Base-by-base conservation (phyloP, 1,140 invertebrate genomes). In the Lerema accius region DNA sequence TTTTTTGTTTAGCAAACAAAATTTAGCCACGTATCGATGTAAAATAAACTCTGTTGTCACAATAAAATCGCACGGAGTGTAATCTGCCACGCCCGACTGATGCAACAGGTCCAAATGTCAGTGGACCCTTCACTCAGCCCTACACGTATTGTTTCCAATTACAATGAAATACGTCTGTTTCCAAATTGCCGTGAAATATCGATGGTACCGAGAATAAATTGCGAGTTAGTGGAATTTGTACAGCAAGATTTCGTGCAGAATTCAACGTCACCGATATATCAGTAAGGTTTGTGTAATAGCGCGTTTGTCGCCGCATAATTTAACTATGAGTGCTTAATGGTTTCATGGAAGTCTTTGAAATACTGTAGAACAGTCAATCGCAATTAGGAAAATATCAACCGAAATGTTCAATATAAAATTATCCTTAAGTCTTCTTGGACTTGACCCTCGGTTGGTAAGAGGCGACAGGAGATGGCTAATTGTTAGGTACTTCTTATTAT, bases 71-170 rank as follows among this genome's bases (percentile, higher is more conserved):
- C 17, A 42, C 26, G 11, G n/a, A n/a, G 17, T 40, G 39, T 53
- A 15, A 53, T 40, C 32, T 26, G 19, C 19, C 19, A 23, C 19
- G 19, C 50, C 50, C 7, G 14, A 10, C n/a, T 55, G 50, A 55
- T 55, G 50, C 50, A 55, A 55, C 50, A 55, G 50, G 50, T 55
- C 37, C 50, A 55, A 55, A 55, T 55, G 50, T 55, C 50, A 55
- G 49, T 19, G 11, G 50, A 55, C 50, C 51, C 51, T 56, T 56
- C 53, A 43, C 53, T 56, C 40, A 56, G 53, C 53, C 53, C 53
- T 56, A 45, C 53, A 56, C 53, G 53, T 58, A 46, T 58, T 58
- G 26, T 58, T 58, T 58, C 55, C 55, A 58, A 58, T 58, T 58
- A 58, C 42, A 58, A 58, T 58, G 55, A 58, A 46, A 58, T 58